phyloP scores from a whole-genome alignment of 2,797 vertebrate genomes.

The Channa striata region DNA sequence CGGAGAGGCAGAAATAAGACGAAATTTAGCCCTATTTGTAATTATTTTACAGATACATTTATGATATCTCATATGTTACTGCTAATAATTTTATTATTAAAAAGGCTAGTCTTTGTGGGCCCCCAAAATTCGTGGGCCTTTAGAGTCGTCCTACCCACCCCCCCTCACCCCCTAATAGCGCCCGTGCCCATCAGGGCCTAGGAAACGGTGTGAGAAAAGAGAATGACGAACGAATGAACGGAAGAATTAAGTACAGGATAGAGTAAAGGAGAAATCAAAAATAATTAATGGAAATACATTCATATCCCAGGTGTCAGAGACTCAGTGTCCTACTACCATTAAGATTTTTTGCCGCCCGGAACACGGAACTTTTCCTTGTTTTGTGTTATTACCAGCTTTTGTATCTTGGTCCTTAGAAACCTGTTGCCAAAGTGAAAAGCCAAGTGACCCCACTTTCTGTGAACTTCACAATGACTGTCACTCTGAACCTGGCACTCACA shows the following conservation, averaged over 20 bases:
- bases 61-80: no score
- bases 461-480: conserved; percentile 27
- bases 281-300: background rate
- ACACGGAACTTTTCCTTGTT: conserved; percentile 34
- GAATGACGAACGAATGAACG: conserved; percentile 13
- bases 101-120: no score
- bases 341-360: conserved; percentile 32
- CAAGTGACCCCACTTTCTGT: conserved; percentile 9
- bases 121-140: no score
- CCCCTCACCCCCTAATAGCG: no score
- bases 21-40: no score
- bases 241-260: conserved; percentile 7
- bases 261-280: background rate
- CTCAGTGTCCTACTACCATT: conserved; percentile 88
- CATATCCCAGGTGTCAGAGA: conserved; percentile 90
- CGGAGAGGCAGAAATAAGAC: no score
- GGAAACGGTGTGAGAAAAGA: conserved; percentile 23
- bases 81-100: no score
- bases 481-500: background rate
- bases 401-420: conserved; percentile 37
- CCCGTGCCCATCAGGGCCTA: no score
- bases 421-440: conserved; percentile 31
- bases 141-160: no score
- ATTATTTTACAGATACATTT: no score
- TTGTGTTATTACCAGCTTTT: conserved; percentile 40